Base-by-base conservation (phyloP, 2,113 vertebrate species). In the Oryzias celebensis region DNA sequence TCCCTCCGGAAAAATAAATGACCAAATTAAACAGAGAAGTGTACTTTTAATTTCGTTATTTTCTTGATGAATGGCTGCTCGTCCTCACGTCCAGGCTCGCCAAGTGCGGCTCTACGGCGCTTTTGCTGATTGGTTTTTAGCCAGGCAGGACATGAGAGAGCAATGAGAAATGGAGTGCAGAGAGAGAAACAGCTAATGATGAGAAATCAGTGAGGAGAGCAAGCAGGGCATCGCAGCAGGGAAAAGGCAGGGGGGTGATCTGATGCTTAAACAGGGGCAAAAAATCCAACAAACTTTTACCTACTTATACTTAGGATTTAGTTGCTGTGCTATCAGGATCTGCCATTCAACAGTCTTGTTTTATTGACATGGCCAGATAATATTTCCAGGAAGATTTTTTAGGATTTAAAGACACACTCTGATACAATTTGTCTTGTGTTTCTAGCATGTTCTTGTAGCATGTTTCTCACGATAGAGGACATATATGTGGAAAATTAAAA, bases 41-140 rank as follows among this genome's bases (percentile, higher is more conserved):
- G 87, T 90, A 87, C 88, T 92, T 91, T 90, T 86, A 85, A 87
- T 91, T 89, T 88, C 85, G 89, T 89, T 91, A 91, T 91, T 90
- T 91, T 87, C 83, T 77, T 90, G 91, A 91, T 90, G 87, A 90
- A 91, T 91, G 79, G 80, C 84, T 80, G 77, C 84, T 88, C 68
- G 70, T 86, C 78, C 75, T 60, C 59, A 83, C 31, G 61, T 76
- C 65, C 77, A 46, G 31, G 61, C 80, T 82, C 82, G 84, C 87
- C 87, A 89, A 83, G 85, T 66, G 20, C 57, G 69, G 85, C 83
- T 88, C 86, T 84, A 67, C 81, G 54, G 83, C 78, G 79, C 73
- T 82, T 85, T 91, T 90, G 88, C 80, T 90, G 90, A 90, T 90
- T 91, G 88, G 85, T 85, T 91, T 86, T 84, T 75, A 84, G 85